Conservation (phyloP, 2,888 invertebrate genomes). For the Chrysopilus asiliformis region DNA sequence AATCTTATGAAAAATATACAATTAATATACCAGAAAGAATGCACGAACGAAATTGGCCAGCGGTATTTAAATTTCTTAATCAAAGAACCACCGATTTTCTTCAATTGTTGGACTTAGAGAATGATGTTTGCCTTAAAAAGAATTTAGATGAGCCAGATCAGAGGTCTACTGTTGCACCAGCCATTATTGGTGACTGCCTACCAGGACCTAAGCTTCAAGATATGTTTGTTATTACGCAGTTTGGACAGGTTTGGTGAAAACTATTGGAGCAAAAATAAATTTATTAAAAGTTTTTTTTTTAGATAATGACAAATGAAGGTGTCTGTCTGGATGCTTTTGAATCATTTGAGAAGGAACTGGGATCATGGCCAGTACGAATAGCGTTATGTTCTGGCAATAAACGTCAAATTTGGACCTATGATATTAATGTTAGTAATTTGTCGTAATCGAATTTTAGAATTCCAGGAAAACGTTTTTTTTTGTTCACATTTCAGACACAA, state of each 20-base stretch:
- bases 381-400: slow-evolving; percentile 24
- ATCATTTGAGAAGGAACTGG: slow-evolving; percentile 17
- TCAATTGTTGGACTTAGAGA: slow-evolving; percentile 24
- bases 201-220: slow-evolving; percentile 37
- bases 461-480: background rate
- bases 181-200: slow-evolving; percentile 28
- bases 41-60: slow-evolving; percentile 21
- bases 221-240: slow-evolving; percentile 53
- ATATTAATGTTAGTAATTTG: slow-evolving; percentile 27
- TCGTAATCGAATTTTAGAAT: background rate
- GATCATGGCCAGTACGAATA: slow-evolving; percentile 26
- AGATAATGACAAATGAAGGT: slow-evolving; percentile 75
- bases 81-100: slow-evolving; percentile 22
- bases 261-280: too few species aligned
- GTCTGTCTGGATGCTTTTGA: slow-evolving; percentile 63
- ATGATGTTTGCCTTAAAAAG: slow-evolving; percentile 29
- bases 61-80: slow-evolving; percentile 24
- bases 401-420: slow-evolving; percentile 31
- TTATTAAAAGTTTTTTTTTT: too few species aligned
- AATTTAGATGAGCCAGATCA: slow-evolving; percentile 21
- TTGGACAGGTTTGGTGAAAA: slow-evolving; percentile 39
- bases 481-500: slow-evolving; percentile 23
- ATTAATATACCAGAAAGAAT: slow-evolving; percentile 24
- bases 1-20: slow-evolving; percentile 25
- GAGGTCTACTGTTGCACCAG: slow-evolving; percentile 18